Conservation (phyloP, 2,797 vertebrate species). For the Cryptoblepharus egeriae region DNA sequence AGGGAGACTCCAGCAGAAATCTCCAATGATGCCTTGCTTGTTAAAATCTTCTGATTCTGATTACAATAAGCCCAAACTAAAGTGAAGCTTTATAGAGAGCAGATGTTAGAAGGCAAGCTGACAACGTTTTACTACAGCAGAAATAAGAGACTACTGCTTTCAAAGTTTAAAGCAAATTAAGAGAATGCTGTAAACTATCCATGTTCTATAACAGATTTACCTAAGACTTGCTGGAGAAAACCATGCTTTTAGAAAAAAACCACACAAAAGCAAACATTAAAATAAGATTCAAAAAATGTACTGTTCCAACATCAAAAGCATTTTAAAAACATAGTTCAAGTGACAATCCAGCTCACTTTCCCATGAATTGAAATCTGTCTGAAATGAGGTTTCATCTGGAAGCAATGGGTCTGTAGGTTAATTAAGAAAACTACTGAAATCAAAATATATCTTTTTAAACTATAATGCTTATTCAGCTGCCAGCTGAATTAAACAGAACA, state of each 20-base stretch:
- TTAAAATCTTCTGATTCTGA: slow-evolving; percentile 61
- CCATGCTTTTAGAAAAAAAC: neutral
- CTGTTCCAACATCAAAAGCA: neutral
- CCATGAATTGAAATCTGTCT: too few species aligned
- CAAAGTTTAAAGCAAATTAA: slow-evolving; percentile 33
- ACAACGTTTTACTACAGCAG: slow-evolving; percentile 52
- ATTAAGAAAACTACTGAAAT: neutral
- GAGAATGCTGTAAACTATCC: neutral
- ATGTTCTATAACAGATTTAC: neutral
- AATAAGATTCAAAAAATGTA: neutral
- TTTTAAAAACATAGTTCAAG: neutral
- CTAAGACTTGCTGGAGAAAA: neutral
- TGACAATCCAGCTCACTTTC: neutral
- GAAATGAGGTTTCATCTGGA: neutral
- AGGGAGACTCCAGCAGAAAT: slow-evolving; percentile 58
- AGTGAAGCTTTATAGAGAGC: slow-evolving; percentile 59
- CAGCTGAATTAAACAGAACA: neutral
- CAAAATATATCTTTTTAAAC: neutral
- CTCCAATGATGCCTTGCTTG: slow-evolving; percentile 55
- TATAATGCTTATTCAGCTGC: neutral
- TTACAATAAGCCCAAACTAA: slow-evolving; percentile 48
- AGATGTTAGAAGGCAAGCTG: slow-evolving; percentile 59
- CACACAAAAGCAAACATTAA: neutral
- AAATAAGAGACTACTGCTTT: slow-evolving; percentile 41
- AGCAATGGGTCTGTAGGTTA: neutral